Base-by-base conservation (phyloP, 2,113 vertebrate species). In the Leptosomus discolor region DNA sequence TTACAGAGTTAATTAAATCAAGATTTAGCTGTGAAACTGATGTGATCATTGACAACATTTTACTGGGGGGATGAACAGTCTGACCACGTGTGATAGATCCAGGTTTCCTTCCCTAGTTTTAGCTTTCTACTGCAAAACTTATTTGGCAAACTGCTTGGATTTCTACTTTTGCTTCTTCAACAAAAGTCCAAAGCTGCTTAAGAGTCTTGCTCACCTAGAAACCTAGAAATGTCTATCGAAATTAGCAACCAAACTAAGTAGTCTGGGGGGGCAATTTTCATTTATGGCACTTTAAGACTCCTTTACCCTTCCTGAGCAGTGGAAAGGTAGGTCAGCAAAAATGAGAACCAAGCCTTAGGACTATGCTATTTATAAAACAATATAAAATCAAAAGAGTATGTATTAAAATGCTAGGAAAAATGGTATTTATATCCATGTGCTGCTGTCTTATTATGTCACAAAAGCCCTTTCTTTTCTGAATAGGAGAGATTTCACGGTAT, bases 161-260 rank as follows among this genome's bases (percentile, higher is more conserved):
- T 95, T 86, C 64, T 61, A 51, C 34, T 69, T 92, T 83, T 90
- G 13, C 18, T 80, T 88, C 80, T 90, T 76, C 46, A 84, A 92
- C 36, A 63, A 5, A 86, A 95, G 73, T 39, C 79, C 56, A 93
- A 95, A 92, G 67, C 68, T 84, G 26, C 64, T 94, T 88, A 75
- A 92, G 92, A 81, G 75, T 54, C 73, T 93, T 83, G 54, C 79
- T 90, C 68, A 94, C 92, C 90, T 85, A 86, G 95, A 97, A 96
- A 97, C 93, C 91, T 84, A 95, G 96, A 96, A 96, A 94, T 46
- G 92, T 96, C 95, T 93, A n/a, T 5, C 58, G 81, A 95, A 93
- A 96, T 96, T 96, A 96, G 88, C 29, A 85, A 90, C 85, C 21
- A 74, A 79, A 57, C 34, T 93, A 90, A 92, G 71, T 65, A 95